Evolutionary conservation across 1,140 invertebrate species (phyloP), one percentile per base, ranked within the genome.

Genomic region (Neuroterus valhalla): DNA sequence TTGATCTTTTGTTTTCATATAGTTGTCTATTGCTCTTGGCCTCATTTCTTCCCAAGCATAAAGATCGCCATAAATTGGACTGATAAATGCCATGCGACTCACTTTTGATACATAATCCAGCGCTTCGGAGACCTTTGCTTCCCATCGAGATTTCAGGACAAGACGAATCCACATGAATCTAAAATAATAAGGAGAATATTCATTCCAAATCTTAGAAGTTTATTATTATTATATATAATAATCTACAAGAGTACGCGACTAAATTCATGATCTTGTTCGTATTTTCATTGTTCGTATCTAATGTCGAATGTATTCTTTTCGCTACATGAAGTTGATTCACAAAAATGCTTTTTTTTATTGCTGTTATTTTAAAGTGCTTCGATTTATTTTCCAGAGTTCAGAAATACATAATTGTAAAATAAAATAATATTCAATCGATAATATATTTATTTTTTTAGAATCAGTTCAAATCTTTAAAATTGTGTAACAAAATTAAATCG

Each of bases 81-180:
- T 91, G 0, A 96, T 94, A 91, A 94, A 98, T 85, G 98, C 98
- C 95, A 98, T 96, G 74, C 97, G 92, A 68, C 97, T 97, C 84
- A 96, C 93, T 23, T 93, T 91, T 74, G 94, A 96, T 3, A 96
- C 93, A 91, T 98, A 98, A 2, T 93, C 83, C 23, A 98, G 90
- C 8, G 94, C 94, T 3, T 83, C 77, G 1, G 91, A 85, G 43
- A 98, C 89, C 78, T 93, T 92, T 0, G 92, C 89, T 62, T 92
- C 84, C 91, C 96, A 95, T 55, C 92, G 91, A 8, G 93, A 93
- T 85, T 93, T 94, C 1, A 98, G 90, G 72, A 95, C 93, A 43
- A 98, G 85, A 66, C 96, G 92, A 42, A 98, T 87, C 94, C 97
- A 97, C 71, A 93, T 92, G 85, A 91, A 98, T 71, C 94, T 94